These are phyloP conservation scores for Volucella bombylans DNA, from an alignment of 2,888 invertebrate genomes.

Conservation along the genomic window DNA sequence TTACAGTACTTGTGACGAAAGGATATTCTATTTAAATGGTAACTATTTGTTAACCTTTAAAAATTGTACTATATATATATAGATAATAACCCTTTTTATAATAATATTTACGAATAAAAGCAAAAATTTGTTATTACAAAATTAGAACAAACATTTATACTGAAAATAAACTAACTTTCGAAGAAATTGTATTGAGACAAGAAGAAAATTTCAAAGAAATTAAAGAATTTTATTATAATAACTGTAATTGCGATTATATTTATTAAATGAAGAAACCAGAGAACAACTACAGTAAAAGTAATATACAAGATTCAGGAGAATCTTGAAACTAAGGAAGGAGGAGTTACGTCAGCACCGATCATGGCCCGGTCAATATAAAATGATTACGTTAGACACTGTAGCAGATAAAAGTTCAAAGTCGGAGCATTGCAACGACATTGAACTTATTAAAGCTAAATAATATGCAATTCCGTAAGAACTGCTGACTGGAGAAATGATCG, in stretches of 20 bases:
- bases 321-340: background rate
- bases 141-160: no score
- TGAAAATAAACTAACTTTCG: no score
- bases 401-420: no score
- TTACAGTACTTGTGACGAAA: background rate
- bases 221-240: background rate
- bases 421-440: no score
- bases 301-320: slow-evolving; percentile 3
- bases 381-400: no score
- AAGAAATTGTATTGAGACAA: no score
- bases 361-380: no score
- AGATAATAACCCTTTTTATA: background rate
- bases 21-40: background rate
- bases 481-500: no score
- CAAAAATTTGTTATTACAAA: background rate
- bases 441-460: no score
- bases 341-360: no score
- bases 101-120: background rate
- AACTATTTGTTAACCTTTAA: background rate
- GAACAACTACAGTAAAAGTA: slow-evolving; percentile 3
- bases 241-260: background rate
- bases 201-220: no score
- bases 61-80: background rate
- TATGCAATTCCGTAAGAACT: no score
- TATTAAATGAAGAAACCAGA: background rate